Evolutionary conservation across 2,888 invertebrate species (phyloP).

Genomic region (Keiferia lycopersicella): DNA sequence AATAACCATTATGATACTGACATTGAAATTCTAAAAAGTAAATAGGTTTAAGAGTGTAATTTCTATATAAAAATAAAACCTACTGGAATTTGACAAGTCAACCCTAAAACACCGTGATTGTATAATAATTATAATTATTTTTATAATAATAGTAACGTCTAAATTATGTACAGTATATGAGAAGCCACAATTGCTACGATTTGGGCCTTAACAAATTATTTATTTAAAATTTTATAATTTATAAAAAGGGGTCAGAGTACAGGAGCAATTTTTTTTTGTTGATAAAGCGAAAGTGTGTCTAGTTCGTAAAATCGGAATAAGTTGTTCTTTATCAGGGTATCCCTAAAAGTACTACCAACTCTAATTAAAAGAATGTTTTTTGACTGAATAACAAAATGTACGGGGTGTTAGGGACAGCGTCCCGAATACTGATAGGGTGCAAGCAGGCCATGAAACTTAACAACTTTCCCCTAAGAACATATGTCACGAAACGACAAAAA

Average conservation of each 20-base stretch:
- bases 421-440: too few relatives aligned
- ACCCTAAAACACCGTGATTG: slow-evolving; percentile 19
- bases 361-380: too few relatives aligned
- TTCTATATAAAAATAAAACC: slow-evolving; percentile 6
- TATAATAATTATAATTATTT: not conserved
- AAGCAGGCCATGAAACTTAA: too few relatives aligned
- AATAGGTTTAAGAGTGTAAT: not conserved
- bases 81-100: slow-evolving; percentile 18
- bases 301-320: too few relatives aligned
- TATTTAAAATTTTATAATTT: not conserved
- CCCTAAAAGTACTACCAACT: too few relatives aligned
- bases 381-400: too few relatives aligned
- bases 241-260: too few relatives aligned
- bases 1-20: not conserved
- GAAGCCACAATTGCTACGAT: slow-evolving; percentile 10
- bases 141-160: slow-evolving; percentile 9
- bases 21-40: not conserved
- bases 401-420: too few relatives aligned
- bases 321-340: too few relatives aligned
- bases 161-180: slow-evolving; percentile 18
- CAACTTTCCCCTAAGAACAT: too few relatives aligned
- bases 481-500: too few relatives aligned
- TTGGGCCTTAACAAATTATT: not conserved
- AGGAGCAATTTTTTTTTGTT: not conserved
- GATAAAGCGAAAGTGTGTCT: too few relatives aligned